A percentile compares a stretch with the other conserved stretches of the same genome.
Evolutionary conservation across 2,888 invertebrate genomes (phyloP).

Genomic region (Scaeva pyrastri): DNA sequence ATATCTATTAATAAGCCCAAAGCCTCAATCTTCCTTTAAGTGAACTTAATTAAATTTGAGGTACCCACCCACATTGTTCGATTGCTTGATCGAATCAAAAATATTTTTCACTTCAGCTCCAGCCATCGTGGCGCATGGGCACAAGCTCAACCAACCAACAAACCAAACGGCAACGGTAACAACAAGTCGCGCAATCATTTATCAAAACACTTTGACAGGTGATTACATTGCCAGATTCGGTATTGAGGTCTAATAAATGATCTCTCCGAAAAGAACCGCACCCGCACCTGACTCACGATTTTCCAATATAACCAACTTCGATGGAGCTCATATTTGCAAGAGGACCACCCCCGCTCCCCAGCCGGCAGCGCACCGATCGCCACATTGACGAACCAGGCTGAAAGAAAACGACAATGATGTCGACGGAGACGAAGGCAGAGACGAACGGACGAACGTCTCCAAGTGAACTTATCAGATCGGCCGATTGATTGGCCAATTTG

Average conservation of each 20-base stretch:
- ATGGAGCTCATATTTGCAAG: constrained; percentile 55
- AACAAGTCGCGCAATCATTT: constrained; percentile 68
- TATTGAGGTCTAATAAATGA: constrained; percentile 73
- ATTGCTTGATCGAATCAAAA: constrained; percentile 28
- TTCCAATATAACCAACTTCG: constrained; percentile 32
- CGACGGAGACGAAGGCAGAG: neutral
- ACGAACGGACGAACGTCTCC: constrained; percentile 24
- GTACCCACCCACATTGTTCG: constrained; percentile 56
- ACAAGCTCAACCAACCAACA: neutral
- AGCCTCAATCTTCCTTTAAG: constrained; percentile 62
- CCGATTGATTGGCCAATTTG: constrained; percentile 76
- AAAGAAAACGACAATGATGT: neutral
- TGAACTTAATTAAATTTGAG: constrained; percentile 69
- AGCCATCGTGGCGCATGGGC: neutral
- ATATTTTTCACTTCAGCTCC: neutral
- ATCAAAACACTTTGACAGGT: constrained; percentile 76
- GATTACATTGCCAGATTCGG: constrained; percentile 67
- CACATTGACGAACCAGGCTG: neutral
- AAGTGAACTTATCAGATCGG: constrained; percentile 69
- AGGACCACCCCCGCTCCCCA: neutral
- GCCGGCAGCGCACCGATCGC: neutral
- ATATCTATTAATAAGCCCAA: constrained; percentile 27
- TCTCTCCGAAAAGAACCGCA: constrained; percentile 71
- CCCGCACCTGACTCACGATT: constrained; percentile 76
- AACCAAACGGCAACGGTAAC: constrained; percentile 11